Conservation (phyloP, 2,888 invertebrate genomes). For the Amphipyra berbera region DNA sequence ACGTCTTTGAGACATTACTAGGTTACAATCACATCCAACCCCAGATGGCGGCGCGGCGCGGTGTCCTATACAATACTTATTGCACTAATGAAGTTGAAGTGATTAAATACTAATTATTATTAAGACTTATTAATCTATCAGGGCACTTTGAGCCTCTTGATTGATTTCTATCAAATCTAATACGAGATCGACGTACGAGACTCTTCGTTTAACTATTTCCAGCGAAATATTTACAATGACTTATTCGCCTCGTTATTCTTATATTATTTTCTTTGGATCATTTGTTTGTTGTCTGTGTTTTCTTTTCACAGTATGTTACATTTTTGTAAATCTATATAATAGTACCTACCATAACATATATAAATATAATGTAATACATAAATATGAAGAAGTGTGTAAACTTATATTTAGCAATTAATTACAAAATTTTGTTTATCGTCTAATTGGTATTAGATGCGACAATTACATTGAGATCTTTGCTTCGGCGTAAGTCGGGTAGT, state of each 20-base stretch:
- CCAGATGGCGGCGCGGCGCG: neutral
- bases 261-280: slow-evolving; percentile 9
- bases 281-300: neutral
- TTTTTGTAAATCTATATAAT: slow-evolving; percentile 16
- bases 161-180: too few species aligned
- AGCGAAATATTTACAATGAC: slow-evolving; percentile 40
- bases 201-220: neutral
- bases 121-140: too few species aligned
- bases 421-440: too few species aligned
- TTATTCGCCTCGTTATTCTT: slow-evolving; percentile 35
- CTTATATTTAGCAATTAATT: too few species aligned
- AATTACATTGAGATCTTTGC: too few species aligned
- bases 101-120: neutral
- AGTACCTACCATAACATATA: neutral
- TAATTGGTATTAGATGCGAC: too few species aligned
- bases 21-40: neutral
- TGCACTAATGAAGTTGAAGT: slow-evolving; percentile 2
- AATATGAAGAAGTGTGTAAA: too few species aligned
- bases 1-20: slow-evolving; percentile 50
- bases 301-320: slow-evolving; percentile 23
- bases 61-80: slow-evolving; percentile 11
- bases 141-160: too few species aligned
- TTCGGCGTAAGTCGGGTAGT: too few species aligned
- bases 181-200: too few species aligned
- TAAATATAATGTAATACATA: neutral